phyloP scores from a whole-genome alignment of 2,797 vertebrate species.

The Rhabdomys pumilio region DNA sequence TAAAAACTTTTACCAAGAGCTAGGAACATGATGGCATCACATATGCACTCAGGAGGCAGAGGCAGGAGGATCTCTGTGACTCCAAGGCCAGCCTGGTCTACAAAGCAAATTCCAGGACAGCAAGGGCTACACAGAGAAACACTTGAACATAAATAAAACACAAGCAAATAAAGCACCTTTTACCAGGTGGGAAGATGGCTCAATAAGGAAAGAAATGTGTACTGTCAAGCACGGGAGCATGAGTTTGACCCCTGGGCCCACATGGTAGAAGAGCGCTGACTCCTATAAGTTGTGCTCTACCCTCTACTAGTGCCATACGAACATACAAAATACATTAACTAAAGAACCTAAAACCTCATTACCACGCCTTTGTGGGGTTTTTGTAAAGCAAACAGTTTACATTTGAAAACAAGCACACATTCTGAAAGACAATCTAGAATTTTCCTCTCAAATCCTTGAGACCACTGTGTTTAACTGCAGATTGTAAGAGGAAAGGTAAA shows the following conservation, averaged over 20 bases:
- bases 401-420: slow-evolving; percentile 83
- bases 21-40: background rate
- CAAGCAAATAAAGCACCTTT: background rate
- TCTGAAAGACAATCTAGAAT: slow-evolving; percentile 83
- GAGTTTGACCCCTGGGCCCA: background rate
- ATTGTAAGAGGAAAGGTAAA: slow-evolving; percentile 65
- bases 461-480: slow-evolving; percentile 47
- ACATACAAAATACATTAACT: background rate
- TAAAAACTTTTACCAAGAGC: background rate
- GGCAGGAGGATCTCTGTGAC: background rate
- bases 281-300: background rate
- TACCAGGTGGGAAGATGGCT: background rate
- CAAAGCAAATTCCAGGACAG: background rate
- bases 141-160: no score
- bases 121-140: no score
- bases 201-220: background rate
- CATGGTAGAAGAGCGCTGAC: background rate
- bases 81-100: background rate
- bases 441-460: slow-evolving; percentile 78
- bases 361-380: slow-evolving; percentile 73
- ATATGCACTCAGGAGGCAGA: background rate
- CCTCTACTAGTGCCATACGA: background rate
- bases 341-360: slow-evolving; percentile 74
- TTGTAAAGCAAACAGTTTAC: slow-evolving; percentile 82
- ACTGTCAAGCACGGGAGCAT: background rate